These are phyloP conservation scores for Penelope pileata DNA, from an alignment of 2,113 vertebrate genomes.

Conservation along the genomic window DNA sequence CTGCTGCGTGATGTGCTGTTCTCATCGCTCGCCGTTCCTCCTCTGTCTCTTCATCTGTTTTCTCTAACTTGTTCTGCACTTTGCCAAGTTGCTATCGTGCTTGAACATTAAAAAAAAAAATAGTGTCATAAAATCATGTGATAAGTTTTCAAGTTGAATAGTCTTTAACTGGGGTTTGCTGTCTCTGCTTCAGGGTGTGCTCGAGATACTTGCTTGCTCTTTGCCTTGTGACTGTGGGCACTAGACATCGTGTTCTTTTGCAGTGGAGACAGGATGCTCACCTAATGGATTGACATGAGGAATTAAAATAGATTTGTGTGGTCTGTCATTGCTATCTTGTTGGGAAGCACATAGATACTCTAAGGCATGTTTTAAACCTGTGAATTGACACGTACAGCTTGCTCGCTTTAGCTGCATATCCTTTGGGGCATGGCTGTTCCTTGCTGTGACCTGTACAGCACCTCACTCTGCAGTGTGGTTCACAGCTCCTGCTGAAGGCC, in stretches of 20 bases:
- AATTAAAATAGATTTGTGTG: background rate
- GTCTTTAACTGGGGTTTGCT: background rate
- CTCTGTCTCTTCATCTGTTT: background rate
- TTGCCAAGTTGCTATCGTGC: background rate
- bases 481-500: constrained; percentile 1
- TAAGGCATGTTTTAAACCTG: background rate
- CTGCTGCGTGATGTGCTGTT: background rate
- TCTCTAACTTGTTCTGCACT: background rate
- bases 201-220: background rate
- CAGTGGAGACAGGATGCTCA: background rate
- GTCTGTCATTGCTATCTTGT: background rate
- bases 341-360: background rate
- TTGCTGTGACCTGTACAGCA: background rate
- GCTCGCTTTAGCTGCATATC: background rate
- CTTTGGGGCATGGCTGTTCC: background rate
- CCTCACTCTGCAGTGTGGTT: background rate
- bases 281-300: background rate
- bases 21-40: background rate
- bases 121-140: background rate
- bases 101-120: background rate
- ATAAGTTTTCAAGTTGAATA: background rate
- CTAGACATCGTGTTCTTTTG: background rate
- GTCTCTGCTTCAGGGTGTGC: background rate
- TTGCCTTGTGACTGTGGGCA: background rate
- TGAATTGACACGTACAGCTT: background rate